Evolutionary conservation across 2,888 invertebrate species (phyloP).

Genomic region (Epistrophella euchroma): DNA sequence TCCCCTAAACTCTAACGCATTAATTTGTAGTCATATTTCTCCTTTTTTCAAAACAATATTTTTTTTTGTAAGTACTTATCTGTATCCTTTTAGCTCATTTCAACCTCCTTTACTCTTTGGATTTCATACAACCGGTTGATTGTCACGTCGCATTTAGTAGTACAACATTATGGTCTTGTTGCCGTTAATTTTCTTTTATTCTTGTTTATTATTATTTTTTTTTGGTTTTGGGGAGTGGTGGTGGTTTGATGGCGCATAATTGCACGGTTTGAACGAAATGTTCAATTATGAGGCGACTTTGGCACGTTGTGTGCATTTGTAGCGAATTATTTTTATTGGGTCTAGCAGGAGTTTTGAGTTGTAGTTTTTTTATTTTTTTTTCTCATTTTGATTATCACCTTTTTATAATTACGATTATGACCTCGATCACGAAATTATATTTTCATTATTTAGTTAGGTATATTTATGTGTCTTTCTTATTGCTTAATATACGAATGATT

Average conservation of each 20-base stretch:
- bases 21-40: constrained; percentile 35
- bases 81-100: constrained; percentile 38
- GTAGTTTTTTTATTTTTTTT: constrained; percentile 10
- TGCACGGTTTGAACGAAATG: constrained; percentile 62
- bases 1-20: constrained; percentile 66
- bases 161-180: constrained; percentile 54
- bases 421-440: constrained; percentile 31
- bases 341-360: constrained; percentile 37
- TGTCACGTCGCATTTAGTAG: constrained; percentile 41
- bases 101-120: constrained; percentile 32
- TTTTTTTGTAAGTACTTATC: constrained; percentile 20
- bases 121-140: constrained; percentile 52
- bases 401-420: constrained; percentile 54
- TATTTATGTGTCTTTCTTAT: neutral
- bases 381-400: constrained; percentile 40
- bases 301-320: constrained; percentile 39
- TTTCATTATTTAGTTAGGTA: neutral
- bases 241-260: constrained; percentile 74
- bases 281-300: constrained; percentile 61
- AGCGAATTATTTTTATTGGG: constrained; percentile 36
- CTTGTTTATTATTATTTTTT: constrained; percentile 44
- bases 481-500: neutral
- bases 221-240: constrained; percentile 66
- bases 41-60: constrained; percentile 26
- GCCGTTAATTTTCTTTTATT: constrained; percentile 50